Evolutionary conservation across 2,113 vertebrate species (phyloP), one percentile per base, ranked within the genome.

Genomic region (Suncus etruscus): DNA sequence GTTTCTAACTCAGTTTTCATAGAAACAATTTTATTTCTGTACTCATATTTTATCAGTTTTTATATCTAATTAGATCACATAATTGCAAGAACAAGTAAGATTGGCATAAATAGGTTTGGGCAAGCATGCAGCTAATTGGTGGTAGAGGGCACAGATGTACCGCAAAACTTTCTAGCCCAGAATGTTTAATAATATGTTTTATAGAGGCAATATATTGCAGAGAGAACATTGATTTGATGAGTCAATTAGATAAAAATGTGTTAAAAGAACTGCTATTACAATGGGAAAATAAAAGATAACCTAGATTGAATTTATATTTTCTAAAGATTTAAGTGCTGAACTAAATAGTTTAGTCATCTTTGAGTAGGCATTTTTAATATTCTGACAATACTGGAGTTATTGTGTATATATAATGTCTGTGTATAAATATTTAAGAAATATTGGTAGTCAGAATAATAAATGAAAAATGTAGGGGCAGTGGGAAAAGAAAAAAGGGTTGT

Each of bases 61-160:
- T 45, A 87, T 83, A 75, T 94, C 91, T 95, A 95, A 92, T 95
- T 94, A 95, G 87, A 91, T 91, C 66, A 87, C 8, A 11, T 79
- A 95, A 92, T 92, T 90, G 78, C 39, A 94, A 92, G 88, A 94
- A 87, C 61, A 90, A 94, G 66, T 63, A 75, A 79, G 68, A 92
- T 7, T 73, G 51, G 47, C 61, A 86, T 87, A 94, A 81, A 90
- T 92, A 91, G 29, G 70, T 84, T 89, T 94, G 79, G 82, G 72
- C 79, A 92, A 92, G 75, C 39, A 58, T 69, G 86, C 65, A 80
- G 47, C 83, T 95, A 92, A 86, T 90, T 94, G 93, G 79, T 90
- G 25, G 83, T 63, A 69, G 78, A 78, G 69, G 80, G 73, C 74
- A 86, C 32, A 91, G 85, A 58, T 45, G 8, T 51, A 45, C 32